phyloP scores from a whole-genome alignment of 2,797 vertebrate species.

The Channa striata region DNA sequence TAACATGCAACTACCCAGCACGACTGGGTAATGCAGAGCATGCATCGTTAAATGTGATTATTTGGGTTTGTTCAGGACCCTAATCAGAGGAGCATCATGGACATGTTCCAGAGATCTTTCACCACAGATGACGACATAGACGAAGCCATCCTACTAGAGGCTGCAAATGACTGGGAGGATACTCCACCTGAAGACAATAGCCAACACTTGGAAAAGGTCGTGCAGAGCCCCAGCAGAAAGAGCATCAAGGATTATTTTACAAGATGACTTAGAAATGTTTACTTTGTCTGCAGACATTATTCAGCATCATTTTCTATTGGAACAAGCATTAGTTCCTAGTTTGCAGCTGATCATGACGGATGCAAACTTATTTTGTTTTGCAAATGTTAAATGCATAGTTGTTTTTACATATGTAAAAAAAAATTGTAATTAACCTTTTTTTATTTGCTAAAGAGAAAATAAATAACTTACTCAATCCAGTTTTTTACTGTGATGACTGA shows the following conservation, averaged over 20 bases:
- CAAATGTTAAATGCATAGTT: neutral
- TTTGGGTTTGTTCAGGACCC: conserved; percentile 81
- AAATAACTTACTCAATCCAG: conserved; percentile 20
- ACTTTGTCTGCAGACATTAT: neutral
- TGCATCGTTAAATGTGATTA: neutral
- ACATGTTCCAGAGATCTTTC: conserved; percentile 94
- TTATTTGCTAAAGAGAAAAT: conserved; percentile 30
- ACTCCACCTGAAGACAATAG: conserved; percentile 58
- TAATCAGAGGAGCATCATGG: conserved; percentile 89
- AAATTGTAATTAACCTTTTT: neutral
- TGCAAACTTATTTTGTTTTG: neutral
- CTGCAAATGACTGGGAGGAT: conserved; percentile 83
- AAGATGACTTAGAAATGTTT: conserved; percentile 8
- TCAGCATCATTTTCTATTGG: neutral
- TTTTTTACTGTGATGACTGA: neutral
- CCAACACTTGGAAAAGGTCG: conserved; percentile 11
- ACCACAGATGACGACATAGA: conserved; percentile 82
- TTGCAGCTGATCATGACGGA: conserved; percentile 56
- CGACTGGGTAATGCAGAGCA: neutral
- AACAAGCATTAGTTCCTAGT: neutral
- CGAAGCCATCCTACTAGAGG: conserved; percentile 84
- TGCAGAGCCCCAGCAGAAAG: conserved; percentile 78
- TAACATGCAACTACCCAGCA: neutral
- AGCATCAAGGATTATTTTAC: conserved; percentile 81
- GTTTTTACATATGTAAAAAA: conserved; percentile 18